Base-by-base conservation (phyloP, 1,140 invertebrate species). In the Panagrolaimus sp. region DNA sequence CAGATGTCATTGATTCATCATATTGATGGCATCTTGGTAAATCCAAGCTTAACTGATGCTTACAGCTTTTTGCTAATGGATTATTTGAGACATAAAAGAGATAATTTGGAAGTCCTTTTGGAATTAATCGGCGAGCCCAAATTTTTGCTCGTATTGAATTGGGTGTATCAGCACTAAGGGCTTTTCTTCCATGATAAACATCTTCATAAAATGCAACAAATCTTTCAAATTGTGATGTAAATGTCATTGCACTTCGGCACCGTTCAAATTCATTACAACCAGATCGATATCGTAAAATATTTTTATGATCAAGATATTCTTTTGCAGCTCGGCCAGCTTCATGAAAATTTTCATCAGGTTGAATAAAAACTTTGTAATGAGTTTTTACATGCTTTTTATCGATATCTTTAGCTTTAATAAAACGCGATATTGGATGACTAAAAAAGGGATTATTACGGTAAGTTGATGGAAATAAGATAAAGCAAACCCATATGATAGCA, bases 11-110 rank as follows among this genome's bases (percentile, higher is more conserved):
- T 57, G 97, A 84, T 86, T 96, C 93, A 83, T 95, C 93, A 83
- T 98, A 98, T 78, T 98, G 95, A 86, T 98, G 95, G 85, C 95
- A 98, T 7, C 94, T 87, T 1, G 94, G 94, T 83, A 97, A 96
- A 84, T 97, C 51, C 3, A 57, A 16, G 20, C 27, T 57, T 93
- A 5, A 97, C 93, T 85, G 63, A 38, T 57, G 51, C 20, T 57
- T 57, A 27, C 51, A 57, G n/a, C 51, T 27, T 20, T 20, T 57
- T 5, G 51, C 20, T 8, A 57, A 27, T 9, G 51, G 20, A 25
- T 57, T 27, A 57, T 57, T 57, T 20, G 51, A 57, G 20, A 57
- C 27, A 13, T 57, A 27, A 27, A 23, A 57, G 51, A 57, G 51
- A 27, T 57, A 57, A 20, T 57, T 57, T n/a, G 51, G 27, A 11